Base-by-base conservation (phyloP, 1,140 invertebrate species). In the Hormaphis cornu region DNA sequence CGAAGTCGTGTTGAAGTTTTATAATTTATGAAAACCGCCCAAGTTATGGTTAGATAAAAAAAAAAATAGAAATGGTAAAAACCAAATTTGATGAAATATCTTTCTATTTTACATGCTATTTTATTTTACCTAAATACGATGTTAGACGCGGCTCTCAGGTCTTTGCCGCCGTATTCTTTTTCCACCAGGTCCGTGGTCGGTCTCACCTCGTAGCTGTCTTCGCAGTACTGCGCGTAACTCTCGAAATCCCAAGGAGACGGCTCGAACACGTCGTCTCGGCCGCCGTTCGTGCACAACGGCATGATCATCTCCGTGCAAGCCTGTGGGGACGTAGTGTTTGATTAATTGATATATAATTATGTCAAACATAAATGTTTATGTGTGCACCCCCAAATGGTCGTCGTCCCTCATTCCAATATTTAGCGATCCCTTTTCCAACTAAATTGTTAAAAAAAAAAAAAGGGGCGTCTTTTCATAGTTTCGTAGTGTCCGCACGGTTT, bases 301-400 rank as follows among this genome's bases (percentile, higher is more conserved):
- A 96, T 94, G 52, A 96, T 87, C 89, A 98, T 95, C 79, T 98
- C 95, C 26, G 93, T 95, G 76, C 95, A 98, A 12, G 87, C 82
- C 86, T 94, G 28, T 9, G 30, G 9, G n/a, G n/a, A n/a, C n/a
- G n/a, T n/a, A n/a, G n/a, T n/a, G n/a, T n/a, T n/a, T n/a, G n/a
- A n/a, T n/a, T n/a, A n/a, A n/a, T n/a, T n/a, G n/a, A n/a, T n/a
- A n/a, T n/a, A n/a, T n/a, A n/a, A n/a, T n/a, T n/a, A n/a, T n/a
- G n/a, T n/a, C n/a, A n/a, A n/a, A n/a, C n/a, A n/a, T n/a, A n/a
- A n/a, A n/a, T n/a, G n/a, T n/a, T n/a, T n/a, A n/a, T 33, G 30
- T 33, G 9, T 33, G 30, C 30, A 33, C 30, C 30, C n/a, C n/a
- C n/a, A n/a, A n/a, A n/a, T n/a, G n/a, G n/a, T n/a, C n/a, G n/a